Evolutionary conservation across 2,113 vertebrate genomes (phyloP), one percentile per base, ranked within the genome.

Genomic region (Ophthalmolycus amberensis): DNA sequence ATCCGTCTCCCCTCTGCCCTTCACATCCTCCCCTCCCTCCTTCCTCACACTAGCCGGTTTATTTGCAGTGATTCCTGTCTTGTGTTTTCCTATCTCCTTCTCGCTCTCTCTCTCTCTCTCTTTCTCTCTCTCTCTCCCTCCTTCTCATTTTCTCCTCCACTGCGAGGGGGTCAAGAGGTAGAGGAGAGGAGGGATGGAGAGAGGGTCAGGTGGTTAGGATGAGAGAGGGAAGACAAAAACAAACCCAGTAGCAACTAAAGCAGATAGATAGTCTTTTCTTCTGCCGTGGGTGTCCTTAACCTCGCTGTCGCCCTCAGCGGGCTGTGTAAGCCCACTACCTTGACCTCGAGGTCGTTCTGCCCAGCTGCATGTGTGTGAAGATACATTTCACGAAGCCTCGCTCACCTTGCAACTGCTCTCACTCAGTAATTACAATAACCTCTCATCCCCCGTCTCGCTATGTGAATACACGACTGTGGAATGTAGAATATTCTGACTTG

Each of bases 261-360:
- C 34, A 10, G 82, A 86, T 67, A 75, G 77, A 82, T 74, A 56
- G 16, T 78, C 71, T 86, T 68, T 74, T 71, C 32, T 40, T 82
- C 52, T 62, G 65, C 74, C 46, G 80, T 56, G 72, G 38, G 71
- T 64, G 80, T 88, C 88, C 73, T 88, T 85, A 70, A 91, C 86
- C 88, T 82, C 18, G 0, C 72, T 71, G 75, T 18, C 29, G 50
- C 79, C 67, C 79, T 68, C 59, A 10, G 81, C 71, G 88, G 89
- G 84, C 59, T 68, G 71, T 42, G 74, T n/a, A 42, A 76, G 71
- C 52, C 84, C 78, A 81, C 85, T 84, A 38, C 71, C 37, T 75
- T 81, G 78, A 91, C 90, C 82, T 70, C 34, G 22, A 58, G 81
- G 85, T 83, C 58, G 29, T 84, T 86, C 37, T 29, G 46, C 48